Evolutionary conservation across 2,888 invertebrate species (phyloP), one percentile per base, ranked within the genome.

Genomic region (Platycheirus rosarum): DNA sequence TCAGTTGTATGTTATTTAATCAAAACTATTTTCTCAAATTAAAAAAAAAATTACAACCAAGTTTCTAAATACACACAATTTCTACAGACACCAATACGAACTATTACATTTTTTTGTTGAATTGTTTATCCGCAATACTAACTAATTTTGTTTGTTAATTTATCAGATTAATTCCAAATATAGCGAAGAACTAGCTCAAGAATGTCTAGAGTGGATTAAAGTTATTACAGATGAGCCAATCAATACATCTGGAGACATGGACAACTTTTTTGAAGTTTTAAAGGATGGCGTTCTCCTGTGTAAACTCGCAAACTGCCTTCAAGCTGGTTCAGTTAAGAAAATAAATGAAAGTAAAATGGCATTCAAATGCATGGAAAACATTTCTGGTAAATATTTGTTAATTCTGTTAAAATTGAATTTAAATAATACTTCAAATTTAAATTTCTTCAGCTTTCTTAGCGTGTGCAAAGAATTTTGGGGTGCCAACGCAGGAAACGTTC

Each of bases 311-410:
- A 98, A 98, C 91, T 93, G 93, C 85, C 93, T 98, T 87, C 94
- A 97, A 89, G 94, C 96, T 0, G 96, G 95, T 48, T 93, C 94
- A 65, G 94, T 99, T 71, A 98, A 97, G 92, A 98, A 97, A 92
- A 94, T 98, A 86, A 98, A 98, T 91, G 94, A 94, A 86, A 95
- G 95, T 74, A 94, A 94, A 88, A 95, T 97, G 95, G 97, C 97
- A 76, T 99, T 98, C 91, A 98, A 98, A 89, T 97, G 97, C 91
- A 99, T 99, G 98, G 98, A 99, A 91, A 99, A 99, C 91, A 98
- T 99, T 87, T 97, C 97, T 11, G 88, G 88, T 88, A 80, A 71
- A 55, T 66, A 11, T 26, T 32, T 49, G 57, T 40, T 11, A 51
- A 49, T 18, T 9, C 23, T 40, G 18, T 7, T n/a, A 8, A 11